Conservation (phyloP, 1,140 invertebrate genomes). For the Phocides pigmalion region DNA sequence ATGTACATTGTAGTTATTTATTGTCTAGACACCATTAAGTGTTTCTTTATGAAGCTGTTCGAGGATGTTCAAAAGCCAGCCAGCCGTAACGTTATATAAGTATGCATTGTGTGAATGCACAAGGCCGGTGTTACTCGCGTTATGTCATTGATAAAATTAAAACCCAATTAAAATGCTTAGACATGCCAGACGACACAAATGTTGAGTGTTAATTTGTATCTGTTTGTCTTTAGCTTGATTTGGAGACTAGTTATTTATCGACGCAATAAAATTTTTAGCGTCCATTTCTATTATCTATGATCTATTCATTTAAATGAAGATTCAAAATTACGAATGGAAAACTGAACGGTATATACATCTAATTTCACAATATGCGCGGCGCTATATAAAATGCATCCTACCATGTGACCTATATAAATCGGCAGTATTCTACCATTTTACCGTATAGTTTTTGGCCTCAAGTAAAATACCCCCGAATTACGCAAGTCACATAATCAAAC, state of each 20-base stretch:
- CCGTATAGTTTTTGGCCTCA: no score
- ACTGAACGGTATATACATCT: no score
- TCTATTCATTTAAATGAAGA: no score
- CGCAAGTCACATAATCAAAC: no score
- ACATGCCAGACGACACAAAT: conserved; percentile 2
- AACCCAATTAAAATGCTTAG: conserved; percentile 46
- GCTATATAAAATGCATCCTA: no score
- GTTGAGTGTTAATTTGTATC: background rate
- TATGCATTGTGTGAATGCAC: conserved; percentile 48
- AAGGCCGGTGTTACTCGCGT: conserved; percentile 45
- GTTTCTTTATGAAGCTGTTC: conserved; percentile 11
- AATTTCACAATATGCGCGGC: no score
- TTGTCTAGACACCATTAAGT: conserved; percentile 30
- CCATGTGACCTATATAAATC: no score
- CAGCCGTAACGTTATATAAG: conserved; percentile 42
- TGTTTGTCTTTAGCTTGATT: background rate
- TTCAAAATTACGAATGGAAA: no score
- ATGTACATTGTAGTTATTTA: conserved; percentile 5
- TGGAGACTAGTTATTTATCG: background rate
- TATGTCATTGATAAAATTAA: conserved; percentile 57
- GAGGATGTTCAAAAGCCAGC: conserved; percentile 32
- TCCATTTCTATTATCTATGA: no score
- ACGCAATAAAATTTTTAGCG: no score
- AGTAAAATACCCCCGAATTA: no score
- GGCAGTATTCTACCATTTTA: no score